phyloP scores from a whole-genome alignment of 2,888 invertebrate species.

The Microchrysa polita region DNA sequence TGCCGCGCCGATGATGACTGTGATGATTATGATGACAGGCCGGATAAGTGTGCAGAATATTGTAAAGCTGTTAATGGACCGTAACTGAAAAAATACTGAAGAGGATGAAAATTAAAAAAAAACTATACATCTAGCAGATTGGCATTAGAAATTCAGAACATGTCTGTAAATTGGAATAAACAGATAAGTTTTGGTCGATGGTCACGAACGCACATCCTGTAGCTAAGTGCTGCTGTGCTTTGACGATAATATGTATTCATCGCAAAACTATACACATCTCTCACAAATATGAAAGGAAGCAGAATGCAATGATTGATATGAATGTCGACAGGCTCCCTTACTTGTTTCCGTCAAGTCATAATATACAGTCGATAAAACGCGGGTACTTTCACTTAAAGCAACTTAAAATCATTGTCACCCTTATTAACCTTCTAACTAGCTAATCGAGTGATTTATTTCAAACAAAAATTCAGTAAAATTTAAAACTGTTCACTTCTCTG shows the following conservation, averaged over 20 bases:
- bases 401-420: not conserved
- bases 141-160: constrained; percentile 37
- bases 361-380: not conserved
- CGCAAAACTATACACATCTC: not conserved
- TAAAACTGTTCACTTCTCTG: too few relatives aligned
- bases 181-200: not conserved
- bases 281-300: constrained; percentile 28
- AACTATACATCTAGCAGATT: not conserved
- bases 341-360: not conserved
- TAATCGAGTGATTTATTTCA: not conserved
- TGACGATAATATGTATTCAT: not conserved
- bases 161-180: not conserved
- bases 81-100: constrained; percentile 39
- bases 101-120: constrained; percentile 16
- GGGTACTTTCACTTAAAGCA: not conserved
- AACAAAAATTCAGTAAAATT: not conserved
- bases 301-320: constrained; percentile 25
- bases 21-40: constrained; percentile 38
- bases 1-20: too few relatives aligned
- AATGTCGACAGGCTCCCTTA: not conserved
- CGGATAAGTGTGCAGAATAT: constrained; percentile 38
- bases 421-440: not conserved
- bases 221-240: not conserved
- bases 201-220: not conserved
- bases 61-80: constrained; percentile 42